Conservation (phyloP, 2,113 vertebrate species). For the Catharus bicknelli region DNA sequence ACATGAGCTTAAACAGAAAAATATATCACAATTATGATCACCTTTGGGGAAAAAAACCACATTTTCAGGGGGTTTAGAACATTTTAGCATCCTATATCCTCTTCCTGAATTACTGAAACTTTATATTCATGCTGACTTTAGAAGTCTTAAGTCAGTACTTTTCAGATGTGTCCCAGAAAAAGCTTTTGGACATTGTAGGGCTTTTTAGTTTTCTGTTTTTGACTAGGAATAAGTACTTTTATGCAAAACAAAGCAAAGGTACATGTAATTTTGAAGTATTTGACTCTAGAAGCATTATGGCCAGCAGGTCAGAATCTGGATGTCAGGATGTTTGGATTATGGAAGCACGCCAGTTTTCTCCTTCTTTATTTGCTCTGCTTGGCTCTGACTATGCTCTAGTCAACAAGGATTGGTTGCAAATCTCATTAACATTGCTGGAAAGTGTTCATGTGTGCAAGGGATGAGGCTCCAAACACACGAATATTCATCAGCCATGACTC, state of each 20-base stretch:
- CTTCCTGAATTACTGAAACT: neutral
- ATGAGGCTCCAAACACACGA: neutral
- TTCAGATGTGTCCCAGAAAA: neutral
- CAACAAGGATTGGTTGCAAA: neutral
- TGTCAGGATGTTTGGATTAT: neutral
- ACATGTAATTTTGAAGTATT: neutral
- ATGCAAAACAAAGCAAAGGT: neutral
- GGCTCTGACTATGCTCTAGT: neutral
- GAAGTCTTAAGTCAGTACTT: neutral
- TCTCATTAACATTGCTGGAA: neutral
- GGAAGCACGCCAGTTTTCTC: fast-evolving
- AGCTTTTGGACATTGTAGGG: neutral
- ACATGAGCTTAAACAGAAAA: neutral
- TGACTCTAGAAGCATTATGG: neutral
- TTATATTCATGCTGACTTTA: neutral
- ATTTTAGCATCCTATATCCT: neutral
- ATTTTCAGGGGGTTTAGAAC: neutral
- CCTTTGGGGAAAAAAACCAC: neutral
- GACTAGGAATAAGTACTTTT: neutral
- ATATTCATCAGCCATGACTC: conserved; percentile 9
- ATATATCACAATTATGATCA: neutral
- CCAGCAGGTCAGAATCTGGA: neutral
- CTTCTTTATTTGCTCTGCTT: neutral
- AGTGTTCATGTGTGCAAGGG: neutral
- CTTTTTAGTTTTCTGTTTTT: neutral